These are phyloP conservation scores for Vombatus ursinus DNA, from an alignment of 2,113 vertebrate genomes.

Conservation along the genomic window DNA sequence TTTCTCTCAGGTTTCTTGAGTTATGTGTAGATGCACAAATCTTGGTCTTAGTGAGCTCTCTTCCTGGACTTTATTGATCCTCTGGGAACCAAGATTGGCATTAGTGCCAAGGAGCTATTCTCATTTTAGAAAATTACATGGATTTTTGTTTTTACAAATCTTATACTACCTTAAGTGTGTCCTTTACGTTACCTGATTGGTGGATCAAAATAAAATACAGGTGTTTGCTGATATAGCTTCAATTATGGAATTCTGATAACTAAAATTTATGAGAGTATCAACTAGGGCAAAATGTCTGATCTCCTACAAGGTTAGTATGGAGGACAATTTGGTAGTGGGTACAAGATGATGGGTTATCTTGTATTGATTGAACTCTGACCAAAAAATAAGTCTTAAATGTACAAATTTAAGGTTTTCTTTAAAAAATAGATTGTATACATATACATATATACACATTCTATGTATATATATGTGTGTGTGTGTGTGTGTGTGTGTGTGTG, in stretches of 20 bases:
- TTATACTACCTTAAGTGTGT: constrained; percentile 55
- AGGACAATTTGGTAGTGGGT: neutral
- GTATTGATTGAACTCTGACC: neutral
- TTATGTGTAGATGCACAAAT: constrained; percentile 34
- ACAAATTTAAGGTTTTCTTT: neutral
- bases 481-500: too few relatives aligned
- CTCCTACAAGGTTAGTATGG: constrained; percentile 4
- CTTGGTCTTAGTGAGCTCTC: neutral
- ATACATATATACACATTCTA: too few relatives aligned
- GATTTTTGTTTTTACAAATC: constrained; percentile 45
- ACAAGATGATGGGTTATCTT: neutral
- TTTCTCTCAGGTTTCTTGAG: constrained; percentile 45
- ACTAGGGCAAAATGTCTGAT: constrained; percentile 1
- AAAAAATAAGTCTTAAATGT: neutral
- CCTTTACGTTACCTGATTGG: constrained; percentile 31
- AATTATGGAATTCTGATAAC: constrained; percentile 9
- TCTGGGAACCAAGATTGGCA: neutral
- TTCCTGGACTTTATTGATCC: neutral
- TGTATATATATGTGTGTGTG: too few relatives aligned
- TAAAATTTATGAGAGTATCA: neutral
- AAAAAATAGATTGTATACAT: too few relatives aligned
- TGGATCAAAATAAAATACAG: neutral
- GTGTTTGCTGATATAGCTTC: constrained; percentile 20
- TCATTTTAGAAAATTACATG: constrained; percentile 52
- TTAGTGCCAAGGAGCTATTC: neutral